Conservation (phyloP, 2,888 invertebrate genomes). For the Pollenia griseotomentosa region DNA sequence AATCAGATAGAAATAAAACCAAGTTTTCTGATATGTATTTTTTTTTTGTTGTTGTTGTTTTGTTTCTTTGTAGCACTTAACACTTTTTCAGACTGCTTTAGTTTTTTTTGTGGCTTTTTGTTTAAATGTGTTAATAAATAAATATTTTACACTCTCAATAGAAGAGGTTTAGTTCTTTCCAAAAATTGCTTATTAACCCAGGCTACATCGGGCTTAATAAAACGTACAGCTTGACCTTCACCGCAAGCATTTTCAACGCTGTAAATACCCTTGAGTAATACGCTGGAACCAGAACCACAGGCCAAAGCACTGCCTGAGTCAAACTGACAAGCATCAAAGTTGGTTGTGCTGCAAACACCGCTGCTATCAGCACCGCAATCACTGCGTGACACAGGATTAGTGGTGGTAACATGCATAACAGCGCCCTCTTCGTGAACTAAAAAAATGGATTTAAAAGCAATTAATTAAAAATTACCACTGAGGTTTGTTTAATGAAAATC, state of each 20-base stretch:
- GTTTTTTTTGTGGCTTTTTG: constrained; percentile 30
- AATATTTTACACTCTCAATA: constrained; percentile 71
- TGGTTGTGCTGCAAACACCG: constrained; percentile 88
- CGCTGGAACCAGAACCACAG: constrained; percentile 89
- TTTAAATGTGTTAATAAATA: constrained; percentile 15
- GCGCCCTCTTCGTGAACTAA: constrained; percentile 90
- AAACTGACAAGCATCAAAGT: constrained; percentile 90
- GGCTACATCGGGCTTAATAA: constrained; percentile 87
- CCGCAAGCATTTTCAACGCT: constrained; percentile 90
- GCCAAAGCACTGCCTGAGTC: constrained; percentile 93
- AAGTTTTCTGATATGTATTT: constrained; percentile 51
- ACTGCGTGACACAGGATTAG: constrained; percentile 87
- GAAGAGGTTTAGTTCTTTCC: constrained; percentile 79
- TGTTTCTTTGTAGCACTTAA: constrained; percentile 66
- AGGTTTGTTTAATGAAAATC: neutral
- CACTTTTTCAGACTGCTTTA: constrained; percentile 65
- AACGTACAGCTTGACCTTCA: constrained; percentile 86
- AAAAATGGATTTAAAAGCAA: neutral
- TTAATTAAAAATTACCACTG: neutral
- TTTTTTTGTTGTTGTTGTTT: constrained; percentile 25
- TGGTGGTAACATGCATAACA: constrained; percentile 90
- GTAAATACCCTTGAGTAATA: constrained; percentile 90
- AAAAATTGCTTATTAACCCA: constrained; percentile 85
- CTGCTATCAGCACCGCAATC: constrained; percentile 80
- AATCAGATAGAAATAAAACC: constrained; percentile 50